Base-by-base conservation (phyloP, 2,797 vertebrate species). In the Glyptemys insculpta region DNA sequence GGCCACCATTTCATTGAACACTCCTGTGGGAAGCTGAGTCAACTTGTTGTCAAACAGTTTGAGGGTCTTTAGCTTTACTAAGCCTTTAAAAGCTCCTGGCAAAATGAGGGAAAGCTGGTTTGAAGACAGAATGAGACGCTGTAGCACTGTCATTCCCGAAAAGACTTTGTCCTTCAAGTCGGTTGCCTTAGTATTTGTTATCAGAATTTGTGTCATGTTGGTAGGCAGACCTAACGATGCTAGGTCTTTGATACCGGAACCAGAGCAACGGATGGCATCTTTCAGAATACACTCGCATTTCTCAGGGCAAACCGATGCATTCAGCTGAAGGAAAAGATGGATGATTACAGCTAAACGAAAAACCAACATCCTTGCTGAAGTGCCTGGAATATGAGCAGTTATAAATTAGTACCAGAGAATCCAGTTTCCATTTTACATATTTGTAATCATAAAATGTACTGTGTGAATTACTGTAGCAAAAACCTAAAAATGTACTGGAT, bases 21-120 rank as follows among this genome's bases (percentile, higher is more conserved):
- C 98, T 54, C 29, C 92, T 23, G 86, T 54, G 1, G 99, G 99
- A 85, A 99, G 91, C 21, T 92, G 87, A 0, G 96, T 92, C 78
- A 99, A 98, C 50, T 95, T 53, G 81, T 99, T 99, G 85, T 54
- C 96, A 0, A 99, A 98, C 83, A 99, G 88, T 93, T 97, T 98
- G 85, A 99, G 94, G 25, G 98, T 98, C 93, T 88, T 98, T 6
- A 99, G 98, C 80, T 98, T 98, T 44, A 97, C 95, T 83, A 98
- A 97, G 72, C 96, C 92, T 1, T 97, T 79, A 95, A 99, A 99
- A 83, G 99, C 98, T 79, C 19, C 91, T 0, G 99, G 98, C 41
- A 98, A 98, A 95, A 99, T 96, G 10, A 97, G 96, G 78, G 98
- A 91, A 1, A 99, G 96, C 47, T 94, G 97, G 94, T 98, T 99